A percentile compares a stretch with the other conserved stretches of the same genome.
phyloP scores from a whole-genome alignment of 1,140 invertebrate species.

The Lasaia peninsularis region DNA sequence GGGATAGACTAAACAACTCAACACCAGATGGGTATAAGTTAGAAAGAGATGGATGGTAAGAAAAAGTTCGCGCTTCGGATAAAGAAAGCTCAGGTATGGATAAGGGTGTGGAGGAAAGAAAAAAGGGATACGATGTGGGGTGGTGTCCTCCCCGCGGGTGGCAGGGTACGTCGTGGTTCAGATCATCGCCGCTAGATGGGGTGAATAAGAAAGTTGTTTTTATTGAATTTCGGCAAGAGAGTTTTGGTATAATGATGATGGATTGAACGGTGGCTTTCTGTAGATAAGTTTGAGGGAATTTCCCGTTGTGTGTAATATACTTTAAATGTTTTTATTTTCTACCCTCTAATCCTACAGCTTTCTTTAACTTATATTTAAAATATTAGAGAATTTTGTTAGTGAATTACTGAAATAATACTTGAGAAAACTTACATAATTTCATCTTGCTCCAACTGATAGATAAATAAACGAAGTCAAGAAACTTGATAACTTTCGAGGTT shows the following conservation, averaged over 20 bases:
- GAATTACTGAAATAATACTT: not conserved
- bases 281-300: constrained; percentile 71
- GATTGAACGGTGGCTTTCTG: constrained; percentile 66
- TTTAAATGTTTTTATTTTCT: constrained; percentile 57
- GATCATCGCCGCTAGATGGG: constrained; percentile 62
- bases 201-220: constrained; percentile 64
- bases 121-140: constrained; percentile 70
- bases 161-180: constrained; percentile 45
- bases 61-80: constrained; percentile 67
- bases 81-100: constrained; percentile 74
- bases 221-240: constrained; percentile 69
- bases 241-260: constrained; percentile 75
- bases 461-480: too few species aligned
- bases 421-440: too few species aligned
- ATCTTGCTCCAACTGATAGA: too few species aligned
- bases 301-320: constrained; percentile 64
- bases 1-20: constrained; percentile 34
- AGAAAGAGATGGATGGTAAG: constrained; percentile 58
- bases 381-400: too few species aligned
- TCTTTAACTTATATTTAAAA: not conserved
- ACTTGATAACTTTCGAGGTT: too few species aligned
- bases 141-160: constrained; percentile 43
- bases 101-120: constrained; percentile 72
- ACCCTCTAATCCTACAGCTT: constrained; percentile 28
- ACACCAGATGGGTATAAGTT: constrained; percentile 18